Conservation (phyloP, 1,140 invertebrate species). For the Trichomalopsis sarcophagae region DNA sequence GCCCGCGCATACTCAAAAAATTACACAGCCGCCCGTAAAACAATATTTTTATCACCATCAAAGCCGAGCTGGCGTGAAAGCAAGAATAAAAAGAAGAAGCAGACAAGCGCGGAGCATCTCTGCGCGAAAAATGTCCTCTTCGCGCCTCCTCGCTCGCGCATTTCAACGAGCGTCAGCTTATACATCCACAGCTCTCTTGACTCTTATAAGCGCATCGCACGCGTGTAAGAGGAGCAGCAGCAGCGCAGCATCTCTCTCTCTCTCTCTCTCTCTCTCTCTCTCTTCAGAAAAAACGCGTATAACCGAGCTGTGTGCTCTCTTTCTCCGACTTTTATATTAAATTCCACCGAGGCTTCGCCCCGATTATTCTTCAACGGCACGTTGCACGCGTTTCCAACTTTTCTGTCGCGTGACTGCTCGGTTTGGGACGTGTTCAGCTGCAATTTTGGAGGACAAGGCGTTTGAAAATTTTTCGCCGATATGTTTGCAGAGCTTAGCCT, state of each 20-base stretch:
- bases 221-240: neutral
- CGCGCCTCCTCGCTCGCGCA: neutral
- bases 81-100: neutral
- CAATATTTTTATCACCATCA: neutral
- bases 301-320: neutral
- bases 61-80: no score
- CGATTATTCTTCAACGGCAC: slow-evolving; percentile 31
- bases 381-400: neutral
- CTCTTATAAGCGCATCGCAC: slow-evolving; percentile 40
- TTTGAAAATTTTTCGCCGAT: no score
- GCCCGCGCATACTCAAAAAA: no score
- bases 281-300: neutral
- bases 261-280: neutral
- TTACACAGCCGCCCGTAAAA: no score
- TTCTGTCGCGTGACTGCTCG: no score
- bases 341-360: slow-evolving; percentile 12
- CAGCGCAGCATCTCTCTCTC: neutral
- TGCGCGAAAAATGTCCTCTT: slow-evolving; percentile 20
- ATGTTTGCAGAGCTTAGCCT: no score
- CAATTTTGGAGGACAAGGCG: no score
- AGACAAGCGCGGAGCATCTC: neutral
- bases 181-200: neutral
- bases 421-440: no score
- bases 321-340: slow-evolving; percentile 50
- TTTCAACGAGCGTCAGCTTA: slow-evolving; percentile 24